Evolutionary conservation across 1,140 invertebrate species (phyloP).

Genomic region (Pseudachorutes palmiensis): DNA sequence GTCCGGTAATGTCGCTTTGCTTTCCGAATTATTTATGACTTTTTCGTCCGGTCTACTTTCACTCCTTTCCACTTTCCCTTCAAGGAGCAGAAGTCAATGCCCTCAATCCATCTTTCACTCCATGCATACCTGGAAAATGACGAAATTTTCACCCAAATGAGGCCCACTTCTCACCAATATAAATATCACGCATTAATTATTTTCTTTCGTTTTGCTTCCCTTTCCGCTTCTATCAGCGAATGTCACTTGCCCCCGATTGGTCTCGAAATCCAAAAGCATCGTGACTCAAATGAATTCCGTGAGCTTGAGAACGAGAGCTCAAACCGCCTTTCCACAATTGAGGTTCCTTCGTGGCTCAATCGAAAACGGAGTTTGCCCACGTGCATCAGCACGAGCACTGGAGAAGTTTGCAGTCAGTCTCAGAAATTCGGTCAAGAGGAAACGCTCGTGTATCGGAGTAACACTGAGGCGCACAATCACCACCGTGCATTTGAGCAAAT

Average conservation of each 20-base stretch:
- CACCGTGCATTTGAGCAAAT: not conserved
- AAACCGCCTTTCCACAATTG: not conserved
- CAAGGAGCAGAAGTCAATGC: not conserved
- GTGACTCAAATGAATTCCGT: not conserved
- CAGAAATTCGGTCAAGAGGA: not conserved
- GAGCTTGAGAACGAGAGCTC: not conserved
- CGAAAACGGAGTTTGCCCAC: not conserved
- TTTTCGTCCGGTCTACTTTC: not conserved
- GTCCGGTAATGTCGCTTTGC: not conserved
- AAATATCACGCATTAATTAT: not conserved
- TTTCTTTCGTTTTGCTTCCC: not conserved
- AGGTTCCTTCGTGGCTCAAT: not conserved
- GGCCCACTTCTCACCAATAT: not conserved
- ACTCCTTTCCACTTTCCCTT: not conserved
- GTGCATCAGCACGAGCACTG: not conserved
- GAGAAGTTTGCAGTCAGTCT: not conserved
- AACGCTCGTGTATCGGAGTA: not conserved
- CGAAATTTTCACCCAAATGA: not conserved
- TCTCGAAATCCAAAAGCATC: conserved; percentile 5
- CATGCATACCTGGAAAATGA: too few relatives aligned
- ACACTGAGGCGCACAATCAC: not conserved
- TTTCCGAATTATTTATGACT: not conserved
- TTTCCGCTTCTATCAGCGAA: conserved; percentile 22
- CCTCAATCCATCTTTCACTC: too few relatives aligned
- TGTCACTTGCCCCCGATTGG: conserved; percentile 32